These are phyloP conservation scores for Pectinophora gossypiella DNA, from an alignment of 1,140 invertebrate species.

Conservation along the genomic window DNA sequence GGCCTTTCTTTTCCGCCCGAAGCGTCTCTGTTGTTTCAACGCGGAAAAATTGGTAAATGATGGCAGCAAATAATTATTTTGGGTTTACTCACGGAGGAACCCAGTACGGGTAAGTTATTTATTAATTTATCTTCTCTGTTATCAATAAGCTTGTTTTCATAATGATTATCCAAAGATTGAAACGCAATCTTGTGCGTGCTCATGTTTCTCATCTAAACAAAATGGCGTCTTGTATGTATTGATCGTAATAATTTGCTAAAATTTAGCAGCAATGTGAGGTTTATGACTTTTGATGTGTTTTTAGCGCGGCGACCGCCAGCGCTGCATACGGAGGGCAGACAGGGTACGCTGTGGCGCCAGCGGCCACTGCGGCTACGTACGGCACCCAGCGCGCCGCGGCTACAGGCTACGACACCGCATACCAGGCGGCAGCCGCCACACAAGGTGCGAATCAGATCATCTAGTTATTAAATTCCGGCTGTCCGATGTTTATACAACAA, in stretches of 20 bases:
- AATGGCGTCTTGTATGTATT: constrained; percentile 66
- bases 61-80: constrained; percentile 95
- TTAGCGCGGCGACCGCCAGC: constrained; percentile 78
- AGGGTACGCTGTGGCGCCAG: constrained; percentile 88
- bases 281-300: constrained; percentile 30
- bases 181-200: constrained; percentile 52
- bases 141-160: constrained; percentile 19
- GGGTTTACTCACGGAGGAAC: constrained; percentile 93
- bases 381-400: constrained; percentile 84
- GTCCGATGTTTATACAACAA: background rate
- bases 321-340: constrained; percentile 87
- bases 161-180: constrained; percentile 13
- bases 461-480: background rate
- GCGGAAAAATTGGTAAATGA: constrained; percentile 75
- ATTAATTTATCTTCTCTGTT: constrained; percentile 15
- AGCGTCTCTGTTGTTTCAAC: constrained; percentile 60
- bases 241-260: constrained; percentile 39
- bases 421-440: constrained; percentile 84
- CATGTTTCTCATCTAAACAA: constrained; percentile 55
- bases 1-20: constrained; percentile 67
- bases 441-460: constrained; percentile 76
- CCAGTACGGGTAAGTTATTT: constrained; percentile 86
- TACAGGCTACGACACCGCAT: constrained; percentile 85
- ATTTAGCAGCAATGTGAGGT: constrained; percentile 20
- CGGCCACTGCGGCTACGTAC: constrained; percentile 86